Base-by-base conservation (phyloP, 2,888 invertebrate genomes). In the Cyclophora punctaria region DNA sequence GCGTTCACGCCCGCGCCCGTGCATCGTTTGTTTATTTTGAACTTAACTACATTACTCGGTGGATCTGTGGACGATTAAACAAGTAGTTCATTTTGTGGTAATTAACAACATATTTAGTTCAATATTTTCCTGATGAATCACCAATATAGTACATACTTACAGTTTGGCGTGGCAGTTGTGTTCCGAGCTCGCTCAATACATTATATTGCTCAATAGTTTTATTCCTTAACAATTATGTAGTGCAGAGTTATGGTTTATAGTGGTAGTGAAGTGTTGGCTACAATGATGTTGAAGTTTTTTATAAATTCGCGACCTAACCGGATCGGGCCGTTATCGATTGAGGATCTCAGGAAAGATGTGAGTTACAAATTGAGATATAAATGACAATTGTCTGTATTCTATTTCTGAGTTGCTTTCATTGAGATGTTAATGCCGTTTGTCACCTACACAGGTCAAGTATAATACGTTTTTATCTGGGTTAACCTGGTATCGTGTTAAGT, bases 61-160 rank as follows among this genome's bases (percentile, higher is more conserved):
- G 67, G 57, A 69, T 71, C 60, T 69, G 64, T 69, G 66, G 57
- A 58, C 74, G 72, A 79, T 76, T 75, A 74, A 75, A 72, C 67
- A 67, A 74, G 69, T 69, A 72, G 70, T 72, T 59, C 64, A 70
- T 61, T 73, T 62, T 66, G 66, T 67, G 64, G 75, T 79, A 76
- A 81, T 80, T 78, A 79, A 75, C 77, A 73, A 73, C 71, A 68
- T 68, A 72, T 79, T 79, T 77, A 64, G 68, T 71, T 58, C 67
- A 73, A 75, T 73, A 73, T 86, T 85, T 85, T 84, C 85, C 85
- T 85, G 59, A 67, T 83, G 81, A 83, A 64, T 83, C 83, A 83
- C 37, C 4, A 64, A 62, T 20, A 20, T 20, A 20, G 20, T 20
- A 20, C 2, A 20, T 20, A 20, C 20, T 20, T 20, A 51, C 58